Evolutionary conservation across 2,888 invertebrate genomes (phyloP).

Genomic region (Agrilus biguttatus): DNA sequence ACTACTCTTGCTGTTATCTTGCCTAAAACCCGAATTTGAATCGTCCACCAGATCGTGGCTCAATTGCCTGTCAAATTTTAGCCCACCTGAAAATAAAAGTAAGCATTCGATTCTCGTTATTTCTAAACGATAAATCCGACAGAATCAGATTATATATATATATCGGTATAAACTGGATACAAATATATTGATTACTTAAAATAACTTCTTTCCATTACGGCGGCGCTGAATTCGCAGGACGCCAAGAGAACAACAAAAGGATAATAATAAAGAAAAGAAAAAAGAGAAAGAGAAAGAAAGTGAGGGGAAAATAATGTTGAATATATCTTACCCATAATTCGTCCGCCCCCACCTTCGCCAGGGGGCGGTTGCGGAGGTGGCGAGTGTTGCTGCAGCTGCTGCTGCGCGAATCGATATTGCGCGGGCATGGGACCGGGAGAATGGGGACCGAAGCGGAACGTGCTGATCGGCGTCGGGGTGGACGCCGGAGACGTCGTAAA

Average conservation of each 20-base stretch:
- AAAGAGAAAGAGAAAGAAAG: too few relatives aligned
- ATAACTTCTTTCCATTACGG: background rate
- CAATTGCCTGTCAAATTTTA: too few relatives aligned
- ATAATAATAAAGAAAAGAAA: too few relatives aligned
- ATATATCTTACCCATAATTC: background rate
- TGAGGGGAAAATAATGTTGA: background rate
- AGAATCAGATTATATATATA: too few relatives aligned
- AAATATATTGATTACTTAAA: too few relatives aligned
- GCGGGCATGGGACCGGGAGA: slow-evolving; percentile 33
- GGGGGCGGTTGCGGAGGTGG: slow-evolving; percentile 12
- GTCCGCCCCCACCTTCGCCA: background rate
- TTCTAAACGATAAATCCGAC: too few relatives aligned
- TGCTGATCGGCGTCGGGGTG: slow-evolving; percentile 22
- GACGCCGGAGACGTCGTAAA: slow-evolving; percentile 20
- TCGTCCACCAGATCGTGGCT: too few relatives aligned
- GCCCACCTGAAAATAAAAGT: too few relatives aligned
- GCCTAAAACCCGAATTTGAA: too few relatives aligned
- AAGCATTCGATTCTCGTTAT: too few relatives aligned
- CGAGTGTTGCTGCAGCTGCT: slow-evolving; percentile 13
- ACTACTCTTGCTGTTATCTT: slow-evolving; percentile 13
- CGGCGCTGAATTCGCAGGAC: too few relatives aligned
- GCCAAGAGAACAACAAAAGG: background rate
- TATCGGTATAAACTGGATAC: too few relatives aligned
- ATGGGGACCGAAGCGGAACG: slow-evolving; percentile 31
- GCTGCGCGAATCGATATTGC: slow-evolving; percentile 26